These are phyloP conservation scores for Chirona hameri DNA, from an alignment of 2,888 invertebrate species.

Conservation along the genomic window DNA sequence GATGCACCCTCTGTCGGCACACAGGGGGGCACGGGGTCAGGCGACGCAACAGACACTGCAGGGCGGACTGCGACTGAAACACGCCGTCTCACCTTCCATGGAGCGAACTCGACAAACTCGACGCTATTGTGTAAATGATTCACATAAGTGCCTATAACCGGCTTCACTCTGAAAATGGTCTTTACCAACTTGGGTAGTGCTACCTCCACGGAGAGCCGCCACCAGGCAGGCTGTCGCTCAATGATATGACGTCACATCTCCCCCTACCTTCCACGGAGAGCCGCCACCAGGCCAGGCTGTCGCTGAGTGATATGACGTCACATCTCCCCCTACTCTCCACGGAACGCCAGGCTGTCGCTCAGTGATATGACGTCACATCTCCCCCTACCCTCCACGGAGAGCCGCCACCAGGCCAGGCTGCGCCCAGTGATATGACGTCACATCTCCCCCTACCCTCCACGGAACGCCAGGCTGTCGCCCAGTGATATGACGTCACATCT, in stretches of 20 bases:
- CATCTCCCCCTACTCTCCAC: neutral
- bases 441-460: neutral
- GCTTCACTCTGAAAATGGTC: too few species aligned
- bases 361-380: neutral
- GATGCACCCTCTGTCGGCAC: neutral
- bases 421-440: neutral
- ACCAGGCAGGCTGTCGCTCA: slow-evolving; percentile 13
- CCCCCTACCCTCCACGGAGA: neutral
- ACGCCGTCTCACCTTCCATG: too few species aligned
- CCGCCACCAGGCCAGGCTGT: slow-evolving; percentile 25
- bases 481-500: neutral
- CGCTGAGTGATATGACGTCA: neutral
- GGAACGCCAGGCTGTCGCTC: neutral
- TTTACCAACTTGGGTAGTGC: too few species aligned
- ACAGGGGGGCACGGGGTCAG: too few species aligned
- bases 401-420: slow-evolving; percentile 25
- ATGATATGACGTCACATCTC: neutral
- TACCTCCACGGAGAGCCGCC: neutral
- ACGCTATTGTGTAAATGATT: too few species aligned
- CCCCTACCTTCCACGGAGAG: neutral
- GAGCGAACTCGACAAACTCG: too few species aligned
- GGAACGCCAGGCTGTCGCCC: neutral
- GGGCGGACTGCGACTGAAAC: too few species aligned
- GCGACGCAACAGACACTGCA: too few species aligned
- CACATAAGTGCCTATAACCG: too few species aligned